These are phyloP conservation scores for Frankliniella intonsa DNA, from an alignment of 2,888 invertebrate species.

Conservation along the genomic window DNA sequence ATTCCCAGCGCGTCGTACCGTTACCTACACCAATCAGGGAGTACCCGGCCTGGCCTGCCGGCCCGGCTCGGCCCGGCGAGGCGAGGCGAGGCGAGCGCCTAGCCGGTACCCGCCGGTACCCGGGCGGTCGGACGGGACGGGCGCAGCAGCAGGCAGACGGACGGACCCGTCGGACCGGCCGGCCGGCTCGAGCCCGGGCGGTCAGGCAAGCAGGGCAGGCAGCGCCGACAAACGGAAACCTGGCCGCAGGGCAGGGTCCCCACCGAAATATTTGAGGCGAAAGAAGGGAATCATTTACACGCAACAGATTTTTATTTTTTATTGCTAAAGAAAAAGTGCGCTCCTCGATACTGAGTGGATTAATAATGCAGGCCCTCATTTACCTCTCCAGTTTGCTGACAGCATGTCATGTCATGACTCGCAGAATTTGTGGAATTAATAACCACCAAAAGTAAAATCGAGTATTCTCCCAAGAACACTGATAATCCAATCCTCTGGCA, in stretches of 20 bases:
- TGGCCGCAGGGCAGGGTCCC: background rate
- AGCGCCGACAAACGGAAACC: background rate
- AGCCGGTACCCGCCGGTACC: background rate
- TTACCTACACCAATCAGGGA: conserved; percentile 22
- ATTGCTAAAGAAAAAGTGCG: background rate
- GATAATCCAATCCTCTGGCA: too few relatives aligned
- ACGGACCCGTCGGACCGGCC: background rate
- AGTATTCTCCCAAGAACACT: too few relatives aligned
- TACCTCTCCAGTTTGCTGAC: too few relatives aligned
- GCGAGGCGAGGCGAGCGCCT: background rate
- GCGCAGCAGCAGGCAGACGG: background rate
- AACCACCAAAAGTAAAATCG: too few relatives aligned
- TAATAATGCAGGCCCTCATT: too few relatives aligned
- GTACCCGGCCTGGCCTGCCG: background rate
- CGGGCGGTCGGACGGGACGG: background rate
- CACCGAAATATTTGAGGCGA: background rate
- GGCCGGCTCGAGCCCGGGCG: background rate
- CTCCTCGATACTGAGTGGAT: too few relatives aligned
- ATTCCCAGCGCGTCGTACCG: background rate
- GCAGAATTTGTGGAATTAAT: too few relatives aligned
- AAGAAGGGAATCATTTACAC: background rate
- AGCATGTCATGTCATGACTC: too few relatives aligned
- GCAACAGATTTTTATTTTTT: background rate
- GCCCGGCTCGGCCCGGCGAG: background rate
- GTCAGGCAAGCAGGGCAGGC: background rate